A percentile compares a stretch with the other conserved stretches of the same genome.
Conservation (phyloP, 2,888 invertebrate genomes). For the Drosophila eohydei region DNA sequence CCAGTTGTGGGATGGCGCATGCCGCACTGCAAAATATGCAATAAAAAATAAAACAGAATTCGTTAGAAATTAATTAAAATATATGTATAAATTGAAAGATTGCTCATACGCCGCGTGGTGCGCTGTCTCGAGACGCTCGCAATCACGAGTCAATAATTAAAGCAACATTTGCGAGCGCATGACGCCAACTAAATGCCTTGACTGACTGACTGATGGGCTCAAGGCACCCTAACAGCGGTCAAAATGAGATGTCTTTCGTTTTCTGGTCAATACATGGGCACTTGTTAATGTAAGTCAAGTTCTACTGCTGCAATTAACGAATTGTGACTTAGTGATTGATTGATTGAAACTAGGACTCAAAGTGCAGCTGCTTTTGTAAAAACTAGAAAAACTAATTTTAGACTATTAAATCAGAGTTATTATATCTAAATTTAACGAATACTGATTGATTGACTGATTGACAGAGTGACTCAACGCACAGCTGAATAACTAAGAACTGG, state of each 20-base stretch:
- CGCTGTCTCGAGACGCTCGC: slow-evolving; percentile 32
- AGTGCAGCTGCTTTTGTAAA: too few relatives aligned
- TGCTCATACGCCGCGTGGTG: slow-evolving; percentile 19
- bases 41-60: background rate
- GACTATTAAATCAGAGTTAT: background rate
- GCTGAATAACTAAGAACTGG: background rate
- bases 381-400: background rate
- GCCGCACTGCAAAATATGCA: slow-evolving; percentile 83
- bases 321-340: background rate
- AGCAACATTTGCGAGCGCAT: slow-evolving; percentile 22
- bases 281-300: background rate
- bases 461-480: background rate
- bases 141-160: slow-evolving; percentile 37
- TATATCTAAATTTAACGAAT: background rate
- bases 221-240: background rate
- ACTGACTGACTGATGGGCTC: slow-evolving; percentile 1
- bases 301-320: background rate
- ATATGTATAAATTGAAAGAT: slow-evolving; percentile 13
- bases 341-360: background rate
- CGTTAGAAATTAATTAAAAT: background rate
- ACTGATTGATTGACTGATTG: background rate
- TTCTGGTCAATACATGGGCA: background rate
- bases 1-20: slow-evolving; percentile 86
- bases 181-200: slow-evolving; percentile 18
- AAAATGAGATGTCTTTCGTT: background rate